phyloP scores from a whole-genome alignment of 1,140 invertebrate genomes.

The Agrypnia vestita region DNA sequence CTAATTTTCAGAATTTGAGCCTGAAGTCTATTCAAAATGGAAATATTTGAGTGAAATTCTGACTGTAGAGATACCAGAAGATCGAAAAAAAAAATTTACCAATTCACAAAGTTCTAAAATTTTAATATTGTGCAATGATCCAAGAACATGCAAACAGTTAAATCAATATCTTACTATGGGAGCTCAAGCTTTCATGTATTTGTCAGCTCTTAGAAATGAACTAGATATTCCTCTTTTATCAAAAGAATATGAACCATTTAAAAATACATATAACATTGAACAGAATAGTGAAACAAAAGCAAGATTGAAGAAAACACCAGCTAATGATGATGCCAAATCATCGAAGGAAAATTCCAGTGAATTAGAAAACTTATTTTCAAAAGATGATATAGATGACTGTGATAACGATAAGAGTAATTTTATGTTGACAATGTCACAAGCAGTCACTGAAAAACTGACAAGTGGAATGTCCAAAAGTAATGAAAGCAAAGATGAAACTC shows the following conservation, averaged over 20 bases:
- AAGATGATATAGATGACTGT: slow-evolving; percentile 68
- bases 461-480: slow-evolving; percentile 63
- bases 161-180: slow-evolving; percentile 82
- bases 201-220: slow-evolving; percentile 74
- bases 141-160: slow-evolving; percentile 86
- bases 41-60: slow-evolving; percentile 84
- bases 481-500: slow-evolving; percentile 64
- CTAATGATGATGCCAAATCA: slow-evolving; percentile 27
- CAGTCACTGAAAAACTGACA: slow-evolving; percentile 61
- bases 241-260: slow-evolving; percentile 67
- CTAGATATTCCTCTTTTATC: slow-evolving; percentile 73
- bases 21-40: slow-evolving; percentile 95
- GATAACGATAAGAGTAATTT: slow-evolving; percentile 77
- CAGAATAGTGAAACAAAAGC: slow-evolving; percentile 3
- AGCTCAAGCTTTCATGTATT: slow-evolving; percentile 76
- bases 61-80: slow-evolving; percentile 82
- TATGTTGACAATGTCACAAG: slow-evolving; percentile 80
- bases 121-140: slow-evolving; percentile 89
- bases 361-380: slow-evolving; percentile 51
- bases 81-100: slow-evolving; percentile 73
- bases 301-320: slow-evolving; percentile 51
- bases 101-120: slow-evolving; percentile 77
- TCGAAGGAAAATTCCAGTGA: slow-evolving; percentile 57
- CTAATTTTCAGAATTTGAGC: slow-evolving; percentile 79
- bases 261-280: slow-evolving; percentile 2